A percentile compares a stretch with the other conserved stretches of the same genome.
Conservation (phyloP, 2,888 invertebrate genomes). For the Acleris emargana region DNA sequence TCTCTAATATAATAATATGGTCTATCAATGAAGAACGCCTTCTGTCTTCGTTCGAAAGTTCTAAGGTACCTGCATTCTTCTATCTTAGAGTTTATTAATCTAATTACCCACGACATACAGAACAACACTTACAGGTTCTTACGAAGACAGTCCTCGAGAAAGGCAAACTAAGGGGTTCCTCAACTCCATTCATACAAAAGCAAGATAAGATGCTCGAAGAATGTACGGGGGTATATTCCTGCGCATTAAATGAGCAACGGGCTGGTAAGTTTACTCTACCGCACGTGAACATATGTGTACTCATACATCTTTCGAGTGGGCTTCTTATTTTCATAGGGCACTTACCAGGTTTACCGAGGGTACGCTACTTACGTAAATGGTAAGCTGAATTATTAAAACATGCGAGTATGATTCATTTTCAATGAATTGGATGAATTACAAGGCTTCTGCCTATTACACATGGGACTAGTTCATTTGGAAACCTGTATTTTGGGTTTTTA, state of each 20-base stretch:
- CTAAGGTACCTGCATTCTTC: too few species aligned
- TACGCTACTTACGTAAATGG: conserved; percentile 23
- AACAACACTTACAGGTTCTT: conserved; percentile 16
- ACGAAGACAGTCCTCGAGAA: conserved; percentile 23
- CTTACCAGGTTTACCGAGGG: conserved; percentile 27
- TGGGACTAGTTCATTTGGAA: background rate
- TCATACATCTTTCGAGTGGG: conserved; percentile 21
- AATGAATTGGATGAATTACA: background rate
- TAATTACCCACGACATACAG: conserved; percentile 4
- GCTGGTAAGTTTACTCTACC: conserved; percentile 14
- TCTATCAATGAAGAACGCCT: too few species aligned
- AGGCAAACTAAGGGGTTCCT: conserved; percentile 20
- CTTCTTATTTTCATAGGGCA: conserved; percentile 35
- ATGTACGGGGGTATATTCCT: conserved; percentile 11
- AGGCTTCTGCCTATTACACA: background rate
- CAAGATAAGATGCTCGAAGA: conserved; percentile 27
- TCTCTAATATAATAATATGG: too few species aligned
- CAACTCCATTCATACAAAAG: conserved; percentile 34
- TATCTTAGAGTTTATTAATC: too few species aligned
- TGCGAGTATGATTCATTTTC: background rate
- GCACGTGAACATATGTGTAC: conserved; percentile 3
- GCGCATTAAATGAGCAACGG: conserved; percentile 11
- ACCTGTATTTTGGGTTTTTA: too few species aligned
- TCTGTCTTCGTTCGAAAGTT: too few species aligned
- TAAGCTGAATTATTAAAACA: conserved; percentile 25